Conservation (phyloP, 2,113 vertebrate species). For the Daubentonia madagascariensis region DNA sequence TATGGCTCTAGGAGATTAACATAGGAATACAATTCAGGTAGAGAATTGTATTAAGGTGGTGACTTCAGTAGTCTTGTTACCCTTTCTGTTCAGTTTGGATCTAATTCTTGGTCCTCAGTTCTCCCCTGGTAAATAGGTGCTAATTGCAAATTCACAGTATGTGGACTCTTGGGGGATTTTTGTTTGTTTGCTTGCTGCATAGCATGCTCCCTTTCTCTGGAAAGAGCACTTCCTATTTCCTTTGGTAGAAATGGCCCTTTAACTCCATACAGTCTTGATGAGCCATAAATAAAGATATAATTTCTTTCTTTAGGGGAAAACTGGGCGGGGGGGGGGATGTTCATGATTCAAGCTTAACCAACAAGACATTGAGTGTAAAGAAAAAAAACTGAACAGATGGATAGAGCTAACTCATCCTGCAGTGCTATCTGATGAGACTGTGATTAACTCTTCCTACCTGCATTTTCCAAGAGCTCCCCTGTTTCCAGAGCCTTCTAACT, state of each 20-base stretch:
- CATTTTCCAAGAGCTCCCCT: neutral
- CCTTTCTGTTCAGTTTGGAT: neutral
- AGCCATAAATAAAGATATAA: neutral
- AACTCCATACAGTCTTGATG: neutral
- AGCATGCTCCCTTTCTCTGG: neutral
- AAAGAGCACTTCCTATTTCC: neutral
- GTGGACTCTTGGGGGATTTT: neutral
- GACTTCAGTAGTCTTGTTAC: neutral
- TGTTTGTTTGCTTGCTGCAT: neutral
- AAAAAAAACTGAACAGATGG: neutral
- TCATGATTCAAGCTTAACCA: neutral
- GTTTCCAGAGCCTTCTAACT: neutral
- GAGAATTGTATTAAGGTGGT: neutral
- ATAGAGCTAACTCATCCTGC: neutral
- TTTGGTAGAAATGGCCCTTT: neutral
- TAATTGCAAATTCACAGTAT: neutral
- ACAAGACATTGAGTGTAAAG: neutral
- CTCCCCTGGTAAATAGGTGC: neutral
- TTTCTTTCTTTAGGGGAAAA: neutral
- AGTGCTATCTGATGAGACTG: neutral
- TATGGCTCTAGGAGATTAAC: neutral
- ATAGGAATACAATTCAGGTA: neutral
- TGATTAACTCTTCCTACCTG: neutral
- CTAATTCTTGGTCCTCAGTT: neutral
- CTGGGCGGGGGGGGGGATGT: too few species aligned